A percentile compares a stretch with the other conserved stretches of the same genome.
phyloP scores from a whole-genome alignment of 2,888 invertebrate genomes.

The Himalopsyche anomala region DNA sequence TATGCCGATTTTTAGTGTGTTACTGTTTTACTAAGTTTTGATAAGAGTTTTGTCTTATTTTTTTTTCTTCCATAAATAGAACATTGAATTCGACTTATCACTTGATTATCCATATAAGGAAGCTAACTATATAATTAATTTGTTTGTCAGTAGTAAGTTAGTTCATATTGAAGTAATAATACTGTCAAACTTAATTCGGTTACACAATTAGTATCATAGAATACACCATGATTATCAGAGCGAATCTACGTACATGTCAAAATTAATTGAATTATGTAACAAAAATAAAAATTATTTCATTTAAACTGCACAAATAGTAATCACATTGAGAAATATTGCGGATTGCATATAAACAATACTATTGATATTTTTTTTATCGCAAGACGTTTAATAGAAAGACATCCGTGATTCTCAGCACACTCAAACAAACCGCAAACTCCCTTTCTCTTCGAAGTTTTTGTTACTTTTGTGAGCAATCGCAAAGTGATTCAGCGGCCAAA shows the following conservation, averaged over 20 bases:
- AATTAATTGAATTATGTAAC: background rate
- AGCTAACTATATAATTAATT: too few relatives aligned
- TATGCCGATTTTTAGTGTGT: too few relatives aligned
- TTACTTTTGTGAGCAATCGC: background rate
- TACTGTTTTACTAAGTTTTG: too few relatives aligned
- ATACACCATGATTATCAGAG: background rate
- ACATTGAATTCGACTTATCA: too few relatives aligned
- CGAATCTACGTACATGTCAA: background rate
- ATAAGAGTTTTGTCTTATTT: too few relatives aligned
- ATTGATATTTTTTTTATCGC: too few relatives aligned
- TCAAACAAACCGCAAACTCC: background rate
- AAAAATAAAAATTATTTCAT: background rate
- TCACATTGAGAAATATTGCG: background rate
- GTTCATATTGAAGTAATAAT: background rate
- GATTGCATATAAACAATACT: constrained; percentile 6
- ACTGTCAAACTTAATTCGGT: background rate
- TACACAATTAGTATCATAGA: background rate
- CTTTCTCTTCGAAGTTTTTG: constrained; percentile 20
- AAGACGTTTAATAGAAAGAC: background rate
- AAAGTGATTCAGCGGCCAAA: background rate
- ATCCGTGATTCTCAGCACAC: background rate
- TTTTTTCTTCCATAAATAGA: too few relatives aligned
- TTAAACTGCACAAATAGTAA: background rate
- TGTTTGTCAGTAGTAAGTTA: too few relatives aligned
- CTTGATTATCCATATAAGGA: too few relatives aligned